These are phyloP conservation scores for Spilarctia lutea DNA, from an alignment of 2,888 invertebrate species.

Conservation along the genomic window DNA sequence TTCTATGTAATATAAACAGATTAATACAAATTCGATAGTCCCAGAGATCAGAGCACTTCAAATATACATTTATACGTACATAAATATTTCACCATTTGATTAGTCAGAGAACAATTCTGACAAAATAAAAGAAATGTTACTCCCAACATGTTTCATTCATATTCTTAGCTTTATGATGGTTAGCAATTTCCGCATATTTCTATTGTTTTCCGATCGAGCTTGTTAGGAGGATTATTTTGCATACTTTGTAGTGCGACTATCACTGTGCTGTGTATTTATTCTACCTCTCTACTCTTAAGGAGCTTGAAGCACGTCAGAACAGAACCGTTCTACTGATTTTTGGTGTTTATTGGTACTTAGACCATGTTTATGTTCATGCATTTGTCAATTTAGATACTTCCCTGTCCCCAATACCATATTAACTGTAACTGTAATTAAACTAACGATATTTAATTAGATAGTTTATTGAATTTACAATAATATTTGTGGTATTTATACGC, in stretches of 20 bases:
- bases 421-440: neutral
- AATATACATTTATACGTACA: neutral
- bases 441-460: no score
- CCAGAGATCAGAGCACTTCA: no score
- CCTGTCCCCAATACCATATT: no score
- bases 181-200: conserved; percentile 31
- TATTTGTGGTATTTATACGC: no score
- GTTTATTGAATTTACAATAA: no score
- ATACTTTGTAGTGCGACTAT: conserved; percentile 34
- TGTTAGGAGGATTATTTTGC: conserved; percentile 54
- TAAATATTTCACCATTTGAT: neutral
- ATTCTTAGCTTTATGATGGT: conserved; percentile 25
- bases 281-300: conserved; percentile 40
- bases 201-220: conserved; percentile 61
- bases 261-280: conserved; percentile 42
- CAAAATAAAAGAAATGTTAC: neutral
- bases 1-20: no score
- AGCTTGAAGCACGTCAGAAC: conserved; percentile 40
- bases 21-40: no score
- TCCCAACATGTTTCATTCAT: conserved; percentile 26
- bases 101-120: neutral
- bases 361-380: conserved; percentile 32
- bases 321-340: conserved; percentile 38
- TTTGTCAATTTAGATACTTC: neutral
- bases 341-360: conserved; percentile 39